These are phyloP conservation scores for Tetraneura akinire DNA, from an alignment of 1,140 invertebrate genomes.

Conservation along the genomic window DNA sequence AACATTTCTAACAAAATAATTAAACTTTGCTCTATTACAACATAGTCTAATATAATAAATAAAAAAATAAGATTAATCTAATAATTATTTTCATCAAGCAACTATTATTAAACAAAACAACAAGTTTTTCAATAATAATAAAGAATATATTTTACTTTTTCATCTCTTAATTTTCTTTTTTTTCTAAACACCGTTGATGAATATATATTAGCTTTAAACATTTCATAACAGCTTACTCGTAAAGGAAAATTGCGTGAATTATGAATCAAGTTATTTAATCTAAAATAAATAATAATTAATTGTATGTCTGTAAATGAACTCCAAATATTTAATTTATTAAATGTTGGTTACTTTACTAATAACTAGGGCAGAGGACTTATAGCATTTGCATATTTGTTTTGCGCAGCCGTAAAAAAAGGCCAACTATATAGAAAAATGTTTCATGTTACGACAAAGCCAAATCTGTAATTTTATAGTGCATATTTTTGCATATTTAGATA, in stretches of 20 bases:
- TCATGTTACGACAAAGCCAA: too few species aligned
- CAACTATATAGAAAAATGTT: too few species aligned
- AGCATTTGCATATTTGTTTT: too few species aligned
- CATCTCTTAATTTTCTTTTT: slow-evolving; percentile 53
- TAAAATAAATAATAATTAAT: slow-evolving; percentile 4
- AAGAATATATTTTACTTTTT: slow-evolving; percentile 48
- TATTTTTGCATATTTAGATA: too few species aligned
- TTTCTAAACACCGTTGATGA: slow-evolving; percentile 52
- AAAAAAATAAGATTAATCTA: neutral
- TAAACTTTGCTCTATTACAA: neutral
- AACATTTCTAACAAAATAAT: neutral
- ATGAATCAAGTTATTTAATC: neutral
- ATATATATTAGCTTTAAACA: slow-evolving; percentile 48
- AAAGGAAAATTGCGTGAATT: neutral
- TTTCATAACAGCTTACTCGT: neutral
- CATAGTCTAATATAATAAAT: too few species aligned
- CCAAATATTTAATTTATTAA: too few species aligned
- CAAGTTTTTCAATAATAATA: neutral
- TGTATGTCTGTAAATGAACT: neutral
- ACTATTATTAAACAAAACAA: neutral
- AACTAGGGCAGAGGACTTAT: too few species aligned
- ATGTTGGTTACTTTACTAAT: neutral
- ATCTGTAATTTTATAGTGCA: too few species aligned
- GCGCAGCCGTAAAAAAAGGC: too few species aligned
- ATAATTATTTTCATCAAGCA: neutral